Evolutionary conservation across 2,888 invertebrate genomes (phyloP), one percentile per base, ranked within the genome.

Genomic region (Lasioglossum malachurum): DNA sequence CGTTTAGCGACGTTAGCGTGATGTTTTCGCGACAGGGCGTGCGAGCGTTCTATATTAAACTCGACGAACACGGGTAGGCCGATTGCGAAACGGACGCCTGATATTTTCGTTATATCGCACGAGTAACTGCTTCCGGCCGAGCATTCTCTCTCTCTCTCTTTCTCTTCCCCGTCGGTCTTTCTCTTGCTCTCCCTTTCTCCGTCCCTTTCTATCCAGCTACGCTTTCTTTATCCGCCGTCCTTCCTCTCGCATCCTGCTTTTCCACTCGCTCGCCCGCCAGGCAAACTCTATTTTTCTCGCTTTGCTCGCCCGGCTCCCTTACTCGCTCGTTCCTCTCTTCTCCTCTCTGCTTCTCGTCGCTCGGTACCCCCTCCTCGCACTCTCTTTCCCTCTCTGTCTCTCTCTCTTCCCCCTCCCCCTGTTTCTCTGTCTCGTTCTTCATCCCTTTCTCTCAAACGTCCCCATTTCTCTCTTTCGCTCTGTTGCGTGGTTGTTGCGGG

Each of bases 111-210:
- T 94, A 93, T 93, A 91, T 94, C 93, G 93, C 91, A 94, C 94
- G 94, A 94, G 93, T 94, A 94, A 94, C 94, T 93, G 93, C 94
- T 94, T 94, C 94, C 94, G 94, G 94, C 93, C 94, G 92, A 92
- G 88, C 85, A 86, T 86, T 80, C 87, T 81, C 86, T 88, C 88
- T 31, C 31, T 31, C 31, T 89, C 87, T 88, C 87, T 78, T 85
- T 83, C 83, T 87, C 83, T 78, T 41, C 60, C 23, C 75, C 78
- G 12, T 35, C 84, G 88, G 87, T 87, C 87, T 80, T 86, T 23
- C 53, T 41, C 53, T 57, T 67, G 69, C 38, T 14, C 35, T 23
- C 46, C n/a, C 74, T 75, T 67, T 75, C 71, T 60, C n/a, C 38
- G 14, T 71, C 71, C 41, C 60, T 82, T 67, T 74, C 71, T 71